A percentile compares a stretch with the other conserved stretches of the same genome.
Conservation (phyloP, 2,797 vertebrate genomes). For the Capromys pilorides region DNA sequence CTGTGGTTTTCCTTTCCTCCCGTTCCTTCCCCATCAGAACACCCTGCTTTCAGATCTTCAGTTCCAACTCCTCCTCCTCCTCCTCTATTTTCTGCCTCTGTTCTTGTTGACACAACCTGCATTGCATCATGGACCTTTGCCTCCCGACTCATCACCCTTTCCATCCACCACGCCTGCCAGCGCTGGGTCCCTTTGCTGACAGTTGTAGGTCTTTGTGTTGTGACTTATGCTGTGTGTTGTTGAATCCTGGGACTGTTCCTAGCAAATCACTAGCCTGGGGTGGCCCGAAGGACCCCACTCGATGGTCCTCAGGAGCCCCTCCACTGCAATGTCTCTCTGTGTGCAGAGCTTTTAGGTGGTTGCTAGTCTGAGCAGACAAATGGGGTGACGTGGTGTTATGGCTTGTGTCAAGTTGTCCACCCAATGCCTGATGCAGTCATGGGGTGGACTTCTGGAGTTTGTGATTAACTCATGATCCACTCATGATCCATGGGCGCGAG, state of each 20-base stretch:
- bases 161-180: fast-evolving
- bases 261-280: fast-evolving
- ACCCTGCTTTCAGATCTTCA: not conserved
- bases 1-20: not conserved
- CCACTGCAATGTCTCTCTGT: not conserved
- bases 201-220: too few species aligned
- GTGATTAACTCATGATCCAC: too few species aligned
- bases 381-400: too few species aligned
- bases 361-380: not conserved
- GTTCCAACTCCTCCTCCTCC: not conserved
- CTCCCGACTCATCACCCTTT: not conserved
- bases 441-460: too few species aligned
- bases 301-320: not conserved
- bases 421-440: too few species aligned
- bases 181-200: not conserved
- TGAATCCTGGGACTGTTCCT: not conserved
- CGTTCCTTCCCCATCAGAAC: too few species aligned
- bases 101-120: not conserved
- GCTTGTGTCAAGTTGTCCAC: too few species aligned
- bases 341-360: not conserved
- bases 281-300: not conserved
- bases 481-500: too few species aligned
- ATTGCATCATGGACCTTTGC: not conserved
- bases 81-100: not conserved
- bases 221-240: not conserved